Base-by-base conservation (phyloP, 2,888 invertebrate species). In the Stomorhina lunata region DNA sequence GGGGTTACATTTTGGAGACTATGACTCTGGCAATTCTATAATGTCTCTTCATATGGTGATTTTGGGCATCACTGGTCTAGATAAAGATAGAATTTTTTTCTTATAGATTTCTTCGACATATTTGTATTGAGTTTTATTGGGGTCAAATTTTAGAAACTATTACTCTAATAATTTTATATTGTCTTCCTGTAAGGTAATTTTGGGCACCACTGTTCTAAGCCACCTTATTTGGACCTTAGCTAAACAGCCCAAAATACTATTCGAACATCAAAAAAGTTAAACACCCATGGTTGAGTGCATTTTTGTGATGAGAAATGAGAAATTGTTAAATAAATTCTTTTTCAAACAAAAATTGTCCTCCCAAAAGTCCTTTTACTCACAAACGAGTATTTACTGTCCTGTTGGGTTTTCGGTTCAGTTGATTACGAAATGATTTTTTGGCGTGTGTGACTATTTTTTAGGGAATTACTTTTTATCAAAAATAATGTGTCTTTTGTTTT, bases 371-470 rank as follows among this genome's bases (percentile, higher is more conserved):
- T 27, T 12, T 27, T 34, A 20, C 1, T 9, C n/a, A 37, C 9
- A 1, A 37, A 50, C n/a, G n/a, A n/a, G n/a, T n/a, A n/a, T 27
- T 20, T 6, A 17, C 20, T 43, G 40, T 22, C 17, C 25, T 25
- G 29, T 32, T 40, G 40, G 17, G 7, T 34, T 48, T 20, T 25
- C 22, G 61, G 50, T 59, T 40, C 27, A 59, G 59, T 40, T 71
- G 66, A 69, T 75, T 65, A 79, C 2, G 65, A 69, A 82, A 82
- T 69, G 75, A 75, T 73, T 75, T 79, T 65, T 68, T 82, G 57
- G 73, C 78, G 78, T 78, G 78, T 73, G 73, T 55, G 40, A 22
- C n/a, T 40, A 32, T 29, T 71, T 43, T 29, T 43, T 43, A 45
- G 43, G 43, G 12, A 17, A 45, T 57, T 32, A 48, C 20, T 71